These are phyloP conservation scores for Thunnus thynnus DNA, from an alignment of 2,113 vertebrate genomes.

Conservation along the genomic window DNA sequence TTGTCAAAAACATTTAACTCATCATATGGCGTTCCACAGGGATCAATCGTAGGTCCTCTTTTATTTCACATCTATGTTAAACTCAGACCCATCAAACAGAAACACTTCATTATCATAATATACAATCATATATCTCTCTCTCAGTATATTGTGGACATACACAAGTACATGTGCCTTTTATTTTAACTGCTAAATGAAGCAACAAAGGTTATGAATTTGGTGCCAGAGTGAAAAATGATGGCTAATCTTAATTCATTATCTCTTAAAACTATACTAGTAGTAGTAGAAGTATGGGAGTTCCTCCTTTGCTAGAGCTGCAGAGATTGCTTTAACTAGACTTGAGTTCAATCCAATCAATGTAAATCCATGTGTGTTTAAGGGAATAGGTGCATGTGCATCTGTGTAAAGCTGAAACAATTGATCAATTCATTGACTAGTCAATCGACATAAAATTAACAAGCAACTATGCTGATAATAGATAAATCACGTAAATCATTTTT, in stretches of 20 bases:
- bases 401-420: too few relatives aligned
- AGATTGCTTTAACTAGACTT: too few relatives aligned
- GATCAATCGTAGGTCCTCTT: neutral
- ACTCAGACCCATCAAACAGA: too few relatives aligned
- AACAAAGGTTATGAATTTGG: neutral
- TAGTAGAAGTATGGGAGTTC: too few relatives aligned
- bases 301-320: too few relatives aligned
- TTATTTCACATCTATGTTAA: neutral
- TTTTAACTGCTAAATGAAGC: neutral
- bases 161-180: neutral
- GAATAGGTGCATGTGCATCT: too few relatives aligned
- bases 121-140: neutral
- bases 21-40: slow-evolving; percentile 12
- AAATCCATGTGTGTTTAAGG: too few relatives aligned
- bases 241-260: neutral
- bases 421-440: too few relatives aligned
- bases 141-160: neutral
- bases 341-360: too few relatives aligned
- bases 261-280: neutral
- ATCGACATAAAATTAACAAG: too few relatives aligned
- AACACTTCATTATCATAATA: neutral
- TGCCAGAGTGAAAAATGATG: neutral
- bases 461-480: too few relatives aligned
- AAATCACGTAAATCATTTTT: too few relatives aligned
- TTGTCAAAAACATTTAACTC: neutral